Evolutionary conservation across 2,113 vertebrate species (phyloP), one percentile per base, ranked within the genome.

Genomic region (Noturus placidus): DNA sequence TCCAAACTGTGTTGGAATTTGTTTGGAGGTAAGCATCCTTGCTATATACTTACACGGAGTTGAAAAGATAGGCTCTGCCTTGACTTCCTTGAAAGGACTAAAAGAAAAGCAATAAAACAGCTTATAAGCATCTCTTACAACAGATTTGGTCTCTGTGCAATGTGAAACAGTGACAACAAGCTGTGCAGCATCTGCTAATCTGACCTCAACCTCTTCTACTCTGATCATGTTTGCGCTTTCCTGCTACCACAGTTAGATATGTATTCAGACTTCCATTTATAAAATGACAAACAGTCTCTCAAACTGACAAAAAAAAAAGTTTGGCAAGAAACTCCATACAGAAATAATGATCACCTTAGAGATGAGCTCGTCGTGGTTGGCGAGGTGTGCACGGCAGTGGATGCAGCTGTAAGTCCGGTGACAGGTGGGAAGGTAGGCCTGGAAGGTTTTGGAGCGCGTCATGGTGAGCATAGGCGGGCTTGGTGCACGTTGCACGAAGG

Each of bases 391-490:
- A 89, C 98, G 94, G 95, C 98, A 99, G 94, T 99, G 98, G 88
- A 99, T 99, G 95, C 98, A 99, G 96, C 98, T 99, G 95, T 99
- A 99, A 86, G 98, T 99, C 82, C 98, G 95, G 91, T 99, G 98
- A 94, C 98, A 99, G 22, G 96, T 99, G 86, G 98, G 98, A 95
- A 99, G 93, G 89, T 99, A 99, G 0, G 98, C 98, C 96, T 99
- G 98, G 92, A 99, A 99, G 89, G 98, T 99, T 96, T 99, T 99
- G 95, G 98, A 99, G 94, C 98, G 97, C 9, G 98, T 99, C 98
- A 99, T 99, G 94, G 97, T 98, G 97, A 99, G 97, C 97, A 99
- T 98, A 95, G 98, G 97, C 87, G 96, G 93, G 94, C 97, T 92
- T 94, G 97, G n/a, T 96, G 97, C 96, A 95, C 94, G 93, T 97